A percentile compares a stretch with the other conserved stretches of the same genome.
These are phyloP conservation scores for Gorsachius goisagi DNA, from an alignment of 2,113 vertebrate genomes.

Conservation along the genomic window DNA sequence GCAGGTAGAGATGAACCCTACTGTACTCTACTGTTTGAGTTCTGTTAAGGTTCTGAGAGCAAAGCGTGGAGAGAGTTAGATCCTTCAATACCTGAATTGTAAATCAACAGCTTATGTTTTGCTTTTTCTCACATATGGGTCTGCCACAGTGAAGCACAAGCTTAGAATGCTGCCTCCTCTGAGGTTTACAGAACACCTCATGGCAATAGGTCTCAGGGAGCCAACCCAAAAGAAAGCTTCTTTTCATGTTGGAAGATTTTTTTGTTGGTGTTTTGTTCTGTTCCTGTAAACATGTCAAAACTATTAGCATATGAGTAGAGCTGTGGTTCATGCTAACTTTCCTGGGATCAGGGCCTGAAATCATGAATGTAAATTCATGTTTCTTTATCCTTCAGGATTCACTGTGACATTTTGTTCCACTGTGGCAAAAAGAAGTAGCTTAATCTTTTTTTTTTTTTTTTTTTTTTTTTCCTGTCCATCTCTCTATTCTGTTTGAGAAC, in stretches of 20 bases:
- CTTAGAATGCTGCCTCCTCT: not conserved
- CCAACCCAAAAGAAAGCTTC: not conserved
- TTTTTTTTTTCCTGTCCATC: rapidly evolving
- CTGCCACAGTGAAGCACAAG: not conserved
- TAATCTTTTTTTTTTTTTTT: not conserved
- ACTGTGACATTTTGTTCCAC: not conserved
- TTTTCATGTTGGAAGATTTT: not conserved
- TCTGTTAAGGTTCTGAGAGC: not conserved
- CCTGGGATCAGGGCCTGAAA: not conserved
- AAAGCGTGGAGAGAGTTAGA: not conserved
- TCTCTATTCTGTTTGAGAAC: not conserved
- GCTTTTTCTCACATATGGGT: not conserved
- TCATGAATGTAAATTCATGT: not conserved
- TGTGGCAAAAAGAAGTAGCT: not conserved
- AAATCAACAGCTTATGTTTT: not conserved
- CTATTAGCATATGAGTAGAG: not conserved
- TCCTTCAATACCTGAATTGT: not conserved
- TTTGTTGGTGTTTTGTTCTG: not conserved
- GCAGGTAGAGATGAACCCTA: not conserved
- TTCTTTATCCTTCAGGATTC: not conserved
- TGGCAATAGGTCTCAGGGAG: not conserved
- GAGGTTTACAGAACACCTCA: not conserved
- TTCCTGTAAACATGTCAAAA: not conserved
- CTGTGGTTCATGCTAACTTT: not conserved
- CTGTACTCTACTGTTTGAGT: not conserved